Percentiles rank a stretch among this genome's conserved stretches.
Evolutionary conservation across 2,888 invertebrate species (phyloP).

Genomic region (Spodoptera exigua): DNA sequence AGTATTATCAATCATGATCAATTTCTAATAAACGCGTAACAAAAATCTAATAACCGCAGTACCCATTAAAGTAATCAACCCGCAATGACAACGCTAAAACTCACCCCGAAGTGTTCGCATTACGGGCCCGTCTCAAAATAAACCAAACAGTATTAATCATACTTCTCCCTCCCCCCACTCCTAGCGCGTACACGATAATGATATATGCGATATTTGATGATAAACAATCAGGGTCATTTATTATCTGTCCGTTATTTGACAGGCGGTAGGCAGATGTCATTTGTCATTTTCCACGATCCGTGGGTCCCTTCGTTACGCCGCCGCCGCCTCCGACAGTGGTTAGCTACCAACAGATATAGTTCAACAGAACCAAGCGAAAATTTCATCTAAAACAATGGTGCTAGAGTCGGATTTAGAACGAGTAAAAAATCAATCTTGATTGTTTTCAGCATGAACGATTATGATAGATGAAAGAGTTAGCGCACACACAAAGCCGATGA

Average conservation of each 20-base stretch:
- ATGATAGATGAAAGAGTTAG: slow-evolving; percentile 90
- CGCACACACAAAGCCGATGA: slow-evolving; percentile 82
- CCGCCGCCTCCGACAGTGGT: slow-evolving; percentile 85
- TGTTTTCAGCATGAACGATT: slow-evolving; percentile 90
- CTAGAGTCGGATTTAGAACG: slow-evolving; percentile 67
- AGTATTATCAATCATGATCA: slow-evolving; percentile 56
- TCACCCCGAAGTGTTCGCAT: slow-evolving; percentile 83
- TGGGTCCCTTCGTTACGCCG: slow-evolving; percentile 89
- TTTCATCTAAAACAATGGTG: slow-evolving; percentile 55
- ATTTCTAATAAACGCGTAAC: slow-evolving; percentile 57
- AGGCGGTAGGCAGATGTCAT: slow-evolving; percentile 92
- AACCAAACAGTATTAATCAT: slow-evolving; percentile 89
- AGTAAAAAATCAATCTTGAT: slow-evolving; percentile 85
- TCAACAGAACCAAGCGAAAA: slow-evolving; percentile 54
- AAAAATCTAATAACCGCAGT: slow-evolving; percentile 66
- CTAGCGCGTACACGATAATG: slow-evolving; percentile 87
- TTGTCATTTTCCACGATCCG: slow-evolving; percentile 91
- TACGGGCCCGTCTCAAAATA: slow-evolving; percentile 81
- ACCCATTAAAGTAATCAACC: slow-evolving; percentile 75
- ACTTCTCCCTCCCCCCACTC: slow-evolving; percentile 72
- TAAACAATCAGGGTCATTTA: slow-evolving; percentile 91
- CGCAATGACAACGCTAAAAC: slow-evolving; percentile 80
- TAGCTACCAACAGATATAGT: slow-evolving; percentile 85
- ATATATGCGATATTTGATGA: slow-evolving; percentile 90
- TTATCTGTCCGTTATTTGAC: slow-evolving; percentile 91